Evolutionary conservation across 2,888 invertebrate species (phyloP), one percentile per base, ranked within the genome.

Genomic region (Neocrepidodera transversa): DNA sequence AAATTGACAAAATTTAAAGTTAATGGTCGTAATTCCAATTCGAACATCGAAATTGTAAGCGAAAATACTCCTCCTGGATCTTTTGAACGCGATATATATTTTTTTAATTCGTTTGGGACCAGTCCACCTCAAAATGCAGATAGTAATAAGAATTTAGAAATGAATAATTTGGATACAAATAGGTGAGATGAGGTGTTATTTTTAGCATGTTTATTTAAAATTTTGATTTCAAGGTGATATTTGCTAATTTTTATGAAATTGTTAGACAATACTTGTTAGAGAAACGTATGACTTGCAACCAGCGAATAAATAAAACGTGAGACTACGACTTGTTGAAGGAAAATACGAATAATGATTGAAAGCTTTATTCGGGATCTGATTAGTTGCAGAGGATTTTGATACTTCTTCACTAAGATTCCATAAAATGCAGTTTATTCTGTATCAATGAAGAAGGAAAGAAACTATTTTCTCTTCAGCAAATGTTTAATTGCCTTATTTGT

Each of bases 81-180:
- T 38, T 13, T 28, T 16, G 56, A 57, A 20, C 49, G 60, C 13
- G 57, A 57, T 0, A 48, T 68, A 28, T 68, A 69, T n/a, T 67
- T 68, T 36, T 74, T 72, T 55, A 74, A 73, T 64, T 68, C 67
- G 13, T 67, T 70, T 38, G 71, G 71, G 8, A 65, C 60, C 42
- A 74, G 68, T 63, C 68, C 69, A 38, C 67, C 67, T 40, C 56
- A 58, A 42, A 60, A 67, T 52, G 36, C 60, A 42, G 54, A 64
- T 32, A 50, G 58, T 56, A 55, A 61, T 48, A 60, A 63, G 58
- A 49, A 59, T 35, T 68, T 77, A 68, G 76, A 76, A 71, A 70
- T 76, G 73, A 72, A 76, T 65, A 70, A 66, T 68, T 72, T 77
- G 36, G 68, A 72, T 58, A 69, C 68, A 40, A 72, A 73, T 67